Evolutionary conservation across 2,888 invertebrate species (phyloP).

Genomic region (Theodoxus fluviatilis): DNA sequence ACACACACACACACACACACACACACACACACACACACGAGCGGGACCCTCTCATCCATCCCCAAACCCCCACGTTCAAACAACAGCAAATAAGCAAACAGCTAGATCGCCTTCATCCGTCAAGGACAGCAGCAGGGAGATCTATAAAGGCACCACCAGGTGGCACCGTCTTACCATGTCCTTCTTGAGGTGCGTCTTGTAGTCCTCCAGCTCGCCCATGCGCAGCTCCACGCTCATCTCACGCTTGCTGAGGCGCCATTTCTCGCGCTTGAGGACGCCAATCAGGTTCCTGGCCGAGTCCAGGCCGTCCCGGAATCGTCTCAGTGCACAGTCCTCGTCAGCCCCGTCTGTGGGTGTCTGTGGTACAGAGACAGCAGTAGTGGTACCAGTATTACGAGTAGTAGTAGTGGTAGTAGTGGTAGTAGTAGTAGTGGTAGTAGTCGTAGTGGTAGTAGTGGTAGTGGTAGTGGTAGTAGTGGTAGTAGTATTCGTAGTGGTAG

Average conservation of each 20-base stretch:
- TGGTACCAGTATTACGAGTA: no score
- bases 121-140: no score
- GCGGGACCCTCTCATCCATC: neutral
- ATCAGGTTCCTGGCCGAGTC: slow-evolving; percentile 47
- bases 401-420: neutral
- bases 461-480: no score
- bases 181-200: slow-evolving; percentile 47
- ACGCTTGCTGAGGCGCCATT: slow-evolving; percentile 51
- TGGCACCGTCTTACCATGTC: slow-evolving; percentile 43
- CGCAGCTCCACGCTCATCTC: slow-evolving; percentile 53
- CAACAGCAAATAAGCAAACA: no score
- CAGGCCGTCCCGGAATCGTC: slow-evolving; percentile 41
- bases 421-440: no score
- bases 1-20: slow-evolving; percentile 9
- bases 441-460: no score
- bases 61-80: neutral
- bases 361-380: neutral
- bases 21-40: neutral
- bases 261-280: slow-evolving; percentile 48
- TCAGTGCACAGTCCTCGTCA: slow-evolving; percentile 31
- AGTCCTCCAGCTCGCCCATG: slow-evolving; percentile 53
- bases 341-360: slow-evolving; percentile 26
- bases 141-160: no score
- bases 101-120: no score
- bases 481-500: no score